Base-by-base conservation (phyloP, 1,140 invertebrate species). In the Sitobion miscanthi region DNA sequence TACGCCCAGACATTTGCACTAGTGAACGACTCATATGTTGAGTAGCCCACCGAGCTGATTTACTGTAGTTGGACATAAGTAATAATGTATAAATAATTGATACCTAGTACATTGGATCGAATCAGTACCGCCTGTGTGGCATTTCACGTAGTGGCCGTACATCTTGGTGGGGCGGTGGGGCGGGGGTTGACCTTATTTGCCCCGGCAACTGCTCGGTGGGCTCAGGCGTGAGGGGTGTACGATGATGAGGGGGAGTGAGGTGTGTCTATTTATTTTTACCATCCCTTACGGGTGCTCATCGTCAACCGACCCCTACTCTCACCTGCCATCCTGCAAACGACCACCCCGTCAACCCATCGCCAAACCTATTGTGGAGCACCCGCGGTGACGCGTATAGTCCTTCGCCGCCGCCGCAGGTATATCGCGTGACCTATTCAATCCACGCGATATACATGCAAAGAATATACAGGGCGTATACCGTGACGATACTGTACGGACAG, bases 401-500 rank as follows among this genome's bases (percentile, higher is more conserved):
- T 52, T 8, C 52, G 52, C 49, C 49, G 45, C n/a, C 45, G 85
- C 45, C 47, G 87, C 47, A 57, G 88, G 88, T 90, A 69, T 69
- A 90, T 90, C 30, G 89, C 89, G 89, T 90, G 89, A 90, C 89
- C 89, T 90, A 90, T 90, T 90, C 89, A 90, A 69, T 90, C 38
- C 57, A 90, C 89, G 57, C 17, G 25, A 47, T 42, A 52, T 11
- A 86, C 30, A 8, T 20, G 21, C 52, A 21, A 8, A 86, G 45
- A 47, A n/a, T 77, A 69, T 69, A n/a, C 30, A 77, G 62, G n/a
- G 30, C 30, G 30, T 17, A 77, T 77, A 77, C 30, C 62, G 62
- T 77, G 30, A n/a, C n/a, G 62, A 77, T 30, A 62, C 62, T 1
- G 14, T 77, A n/a, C 14, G 14, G 62, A 14, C 30, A 77, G 25